A percentile compares a stretch with the other conserved stretches of the same genome.
These are phyloP conservation scores for Novumbra hubbsi DNA, from an alignment of 2,797 vertebrate species.

Conservation along the genomic window DNA sequence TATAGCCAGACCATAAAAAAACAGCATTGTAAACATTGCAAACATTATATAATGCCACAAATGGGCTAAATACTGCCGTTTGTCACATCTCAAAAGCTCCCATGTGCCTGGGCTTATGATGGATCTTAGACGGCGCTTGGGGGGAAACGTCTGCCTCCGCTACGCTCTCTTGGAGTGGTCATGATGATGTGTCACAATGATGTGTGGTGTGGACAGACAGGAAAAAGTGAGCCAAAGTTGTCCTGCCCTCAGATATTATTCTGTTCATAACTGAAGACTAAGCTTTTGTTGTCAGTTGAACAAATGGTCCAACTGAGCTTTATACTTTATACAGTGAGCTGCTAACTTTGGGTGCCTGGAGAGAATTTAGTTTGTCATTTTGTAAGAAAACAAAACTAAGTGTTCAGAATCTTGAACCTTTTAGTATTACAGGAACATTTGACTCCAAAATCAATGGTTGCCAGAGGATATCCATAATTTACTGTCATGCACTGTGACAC, in stretches of 20 bases:
- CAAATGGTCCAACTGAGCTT: too few species aligned
- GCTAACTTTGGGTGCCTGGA: too few species aligned
- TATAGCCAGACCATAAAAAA: slow-evolving; percentile 69
- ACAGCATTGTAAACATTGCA: slow-evolving; percentile 55
- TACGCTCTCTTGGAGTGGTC: slow-evolving; percentile 19
- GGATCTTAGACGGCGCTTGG: slow-evolving; percentile 47
- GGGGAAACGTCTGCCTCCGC: not conserved
- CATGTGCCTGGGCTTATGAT: slow-evolving; percentile 50
- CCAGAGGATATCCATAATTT: not conserved
- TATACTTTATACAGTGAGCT: too few species aligned
- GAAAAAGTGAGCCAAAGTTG: not conserved
- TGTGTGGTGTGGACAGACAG: slow-evolving; percentile 41
- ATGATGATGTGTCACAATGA: slow-evolving; percentile 4
- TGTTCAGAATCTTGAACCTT: not conserved
- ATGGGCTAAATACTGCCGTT: slow-evolving; percentile 56
- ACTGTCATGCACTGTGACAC: not conserved
- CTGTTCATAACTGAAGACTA: too few species aligned
- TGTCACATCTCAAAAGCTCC: slow-evolving; percentile 47
- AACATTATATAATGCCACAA: slow-evolving; percentile 58
- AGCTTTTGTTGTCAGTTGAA: too few species aligned
- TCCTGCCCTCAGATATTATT: not conserved
- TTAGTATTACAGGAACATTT: not conserved
- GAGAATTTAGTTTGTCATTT: too few species aligned
- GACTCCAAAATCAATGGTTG: not conserved
- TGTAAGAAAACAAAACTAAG: too few species aligned